Conservation (phyloP, 2,113 vertebrate genomes). For the Pithys albifrons region DNA sequence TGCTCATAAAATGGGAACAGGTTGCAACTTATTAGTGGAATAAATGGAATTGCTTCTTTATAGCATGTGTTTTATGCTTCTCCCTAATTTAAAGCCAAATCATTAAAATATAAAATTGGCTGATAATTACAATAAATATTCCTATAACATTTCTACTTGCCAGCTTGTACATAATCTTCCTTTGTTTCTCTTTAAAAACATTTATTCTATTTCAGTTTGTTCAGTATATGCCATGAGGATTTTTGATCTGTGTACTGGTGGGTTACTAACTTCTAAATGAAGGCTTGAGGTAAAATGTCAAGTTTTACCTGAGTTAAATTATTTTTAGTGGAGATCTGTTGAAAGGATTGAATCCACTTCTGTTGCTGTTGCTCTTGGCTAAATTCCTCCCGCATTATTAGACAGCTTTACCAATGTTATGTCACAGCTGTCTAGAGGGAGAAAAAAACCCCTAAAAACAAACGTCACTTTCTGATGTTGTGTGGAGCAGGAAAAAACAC, state of each 20-base stretch:
- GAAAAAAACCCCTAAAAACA: neutral
- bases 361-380: neutral
- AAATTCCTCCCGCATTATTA: neutral
- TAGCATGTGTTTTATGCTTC: neutral
- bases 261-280: neutral
- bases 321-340: neutral
- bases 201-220: neutral
- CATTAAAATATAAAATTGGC: constrained; percentile 15
- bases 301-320: neutral
- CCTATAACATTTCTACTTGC: neutral
- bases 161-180: neutral
- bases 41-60: constrained; percentile 38
- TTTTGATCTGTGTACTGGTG: neutral
- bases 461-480: neutral
- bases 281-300: neutral
- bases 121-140: constrained; percentile 31
- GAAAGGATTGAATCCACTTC: neutral
- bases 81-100: constrained; percentile 3
- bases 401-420: neutral
- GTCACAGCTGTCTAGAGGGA: neutral
- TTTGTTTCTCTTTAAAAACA: neutral
- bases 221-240: neutral
- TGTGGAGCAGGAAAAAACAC: neutral
- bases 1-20: neutral
- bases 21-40: constrained; percentile 41